Conservation (phyloP, 92 coral and sea anemone species). For the Epizoanthus stellaris region DNA sequence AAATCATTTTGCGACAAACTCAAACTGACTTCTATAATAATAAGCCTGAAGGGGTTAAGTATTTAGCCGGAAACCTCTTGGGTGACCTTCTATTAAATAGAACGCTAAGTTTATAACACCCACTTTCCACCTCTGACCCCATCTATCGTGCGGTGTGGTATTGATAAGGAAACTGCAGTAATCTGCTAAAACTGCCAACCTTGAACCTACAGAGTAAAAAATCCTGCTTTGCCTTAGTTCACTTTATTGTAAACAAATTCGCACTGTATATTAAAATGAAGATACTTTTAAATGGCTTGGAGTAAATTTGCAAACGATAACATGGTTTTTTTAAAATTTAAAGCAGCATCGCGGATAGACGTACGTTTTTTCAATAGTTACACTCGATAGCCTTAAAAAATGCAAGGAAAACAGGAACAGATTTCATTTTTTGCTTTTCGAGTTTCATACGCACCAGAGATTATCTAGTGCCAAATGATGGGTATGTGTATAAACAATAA, state of each 20-base stretch:
- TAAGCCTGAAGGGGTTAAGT: constrained; percentile 1
- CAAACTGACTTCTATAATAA: no score
- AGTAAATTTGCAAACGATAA: no score
- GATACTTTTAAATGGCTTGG: no score
- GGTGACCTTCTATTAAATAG: background rate
- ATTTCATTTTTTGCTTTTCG: background rate
- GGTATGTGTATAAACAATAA: constrained; percentile 3
- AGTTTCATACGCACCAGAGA: background rate
- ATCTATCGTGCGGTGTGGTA: constrained; percentile 5
- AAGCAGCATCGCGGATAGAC: no score
- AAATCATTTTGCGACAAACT: no score
- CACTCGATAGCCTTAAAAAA: no score
- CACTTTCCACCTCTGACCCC: constrained; percentile 26
- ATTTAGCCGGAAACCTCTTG: constrained; percentile 33
- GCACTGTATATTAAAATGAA: no score
- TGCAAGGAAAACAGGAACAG: no score
- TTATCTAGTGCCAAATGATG: constrained; percentile 1
- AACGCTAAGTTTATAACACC: background rate
- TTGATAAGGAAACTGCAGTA: constrained; percentile 2
- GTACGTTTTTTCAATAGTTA: no score
- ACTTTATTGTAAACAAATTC: no score
- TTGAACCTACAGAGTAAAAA: background rate
- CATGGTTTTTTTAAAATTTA: no score
- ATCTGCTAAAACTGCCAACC: constrained; percentile 10
- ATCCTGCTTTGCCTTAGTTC: background rate